Evolutionary conservation across 2,113 vertebrate genomes (phyloP).

Genomic region (Pedetes capensis): DNA sequence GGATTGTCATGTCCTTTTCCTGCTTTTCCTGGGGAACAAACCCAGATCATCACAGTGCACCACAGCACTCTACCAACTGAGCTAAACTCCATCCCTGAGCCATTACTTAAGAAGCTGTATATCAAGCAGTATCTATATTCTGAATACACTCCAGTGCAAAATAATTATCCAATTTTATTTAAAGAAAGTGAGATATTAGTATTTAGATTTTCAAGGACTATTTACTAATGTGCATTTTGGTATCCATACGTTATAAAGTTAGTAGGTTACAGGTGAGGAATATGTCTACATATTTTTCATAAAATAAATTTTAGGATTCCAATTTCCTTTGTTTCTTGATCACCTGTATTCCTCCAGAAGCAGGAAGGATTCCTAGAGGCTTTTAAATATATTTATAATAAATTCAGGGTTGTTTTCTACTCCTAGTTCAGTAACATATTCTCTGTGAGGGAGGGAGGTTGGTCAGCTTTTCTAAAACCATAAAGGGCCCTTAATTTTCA

Average conservation of each 20-base stretch:
- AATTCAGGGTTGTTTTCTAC: not conserved
- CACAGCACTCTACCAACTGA: no score
- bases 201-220: conserved; percentile 14
- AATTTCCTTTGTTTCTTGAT: not conserved
- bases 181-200: conserved; percentile 29
- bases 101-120: not conserved
- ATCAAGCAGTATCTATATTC: not conserved
- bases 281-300: not conserved
- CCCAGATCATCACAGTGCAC: no score
- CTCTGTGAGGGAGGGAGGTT: not conserved
- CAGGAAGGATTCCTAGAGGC: not conserved
- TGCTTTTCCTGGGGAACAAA: no score
- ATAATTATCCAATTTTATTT: conserved; percentile 53
- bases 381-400: not conserved
- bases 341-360: not conserved
- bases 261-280: not conserved
- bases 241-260: conserved; percentile 18
- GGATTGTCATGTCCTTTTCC: no score
- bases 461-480: not conserved
- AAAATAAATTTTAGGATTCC: not conserved
- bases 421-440: no score
- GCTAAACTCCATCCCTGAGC: no score
- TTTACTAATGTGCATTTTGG: not conserved
- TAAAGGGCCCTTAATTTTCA: not conserved
- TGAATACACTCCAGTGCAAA: conserved; percentile 22